Evolutionary conservation across 2,888 invertebrate species (phyloP).

Genomic region (Protophormia terraenovae): DNA sequence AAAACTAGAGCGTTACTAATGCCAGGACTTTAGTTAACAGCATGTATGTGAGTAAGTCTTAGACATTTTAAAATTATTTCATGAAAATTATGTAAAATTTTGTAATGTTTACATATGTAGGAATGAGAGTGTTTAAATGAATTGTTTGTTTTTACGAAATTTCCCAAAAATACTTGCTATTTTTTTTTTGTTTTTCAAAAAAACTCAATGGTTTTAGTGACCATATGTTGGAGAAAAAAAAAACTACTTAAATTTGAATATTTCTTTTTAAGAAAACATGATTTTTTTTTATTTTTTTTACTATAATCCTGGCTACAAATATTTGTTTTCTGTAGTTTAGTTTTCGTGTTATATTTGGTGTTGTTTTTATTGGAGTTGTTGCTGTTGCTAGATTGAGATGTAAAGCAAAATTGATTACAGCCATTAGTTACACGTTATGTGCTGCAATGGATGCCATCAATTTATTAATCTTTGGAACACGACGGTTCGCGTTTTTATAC

Average conservation of each 20-base stretch:
- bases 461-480: constrained; percentile 82
- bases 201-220: background rate
- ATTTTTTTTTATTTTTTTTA: constrained; percentile 65
- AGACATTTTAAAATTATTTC: background rate
- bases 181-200: too few relatives aligned
- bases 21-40: constrained; percentile 7
- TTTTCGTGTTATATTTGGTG: constrained; percentile 50
- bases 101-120: constrained; percentile 37
- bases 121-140: background rate
- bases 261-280: background rate
- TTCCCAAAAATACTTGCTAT: constrained; percentile 32
- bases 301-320: constrained; percentile 22
- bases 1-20: constrained; percentile 64
- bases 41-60: background rate
- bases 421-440: constrained; percentile 82
- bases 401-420: constrained; percentile 82
- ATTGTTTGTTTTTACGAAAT: constrained; percentile 4
- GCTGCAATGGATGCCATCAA: constrained; percentile 83
- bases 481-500: constrained; percentile 76
- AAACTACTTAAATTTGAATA: constrained; percentile 5
- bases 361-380: constrained; percentile 37
- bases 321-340: constrained; percentile 47
- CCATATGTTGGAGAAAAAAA: constrained; percentile 34
- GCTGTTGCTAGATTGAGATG: constrained; percentile 81
- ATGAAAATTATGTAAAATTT: constrained; percentile 56